These are phyloP conservation scores for Glaucidium brasilianum DNA, from an alignment of 2,113 vertebrate genomes.

Conservation along the genomic window DNA sequence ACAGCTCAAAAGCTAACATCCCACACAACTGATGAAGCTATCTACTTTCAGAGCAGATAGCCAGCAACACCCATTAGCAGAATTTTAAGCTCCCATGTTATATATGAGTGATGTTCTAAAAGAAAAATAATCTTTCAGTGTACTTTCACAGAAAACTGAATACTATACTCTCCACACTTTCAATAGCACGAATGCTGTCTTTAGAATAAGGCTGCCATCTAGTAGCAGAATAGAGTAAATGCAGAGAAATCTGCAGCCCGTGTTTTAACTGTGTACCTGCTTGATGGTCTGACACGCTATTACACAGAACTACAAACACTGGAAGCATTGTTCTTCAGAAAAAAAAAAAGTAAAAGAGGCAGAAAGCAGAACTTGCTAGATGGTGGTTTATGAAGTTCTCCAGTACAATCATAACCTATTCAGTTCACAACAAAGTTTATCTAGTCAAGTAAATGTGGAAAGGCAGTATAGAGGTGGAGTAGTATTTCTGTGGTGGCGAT, in stretches of 20 bases:
- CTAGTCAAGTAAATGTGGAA: background rate
- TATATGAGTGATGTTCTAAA: background rate
- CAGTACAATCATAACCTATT: background rate
- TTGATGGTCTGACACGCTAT: background rate
- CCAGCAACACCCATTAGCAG: background rate
- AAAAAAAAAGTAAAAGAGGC: background rate
- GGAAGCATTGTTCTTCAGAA: background rate
- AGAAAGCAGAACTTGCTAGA: background rate
- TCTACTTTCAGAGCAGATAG: background rate
- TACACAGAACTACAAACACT: background rate
- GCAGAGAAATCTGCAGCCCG: background rate
- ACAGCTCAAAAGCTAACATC: background rate
- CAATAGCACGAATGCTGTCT: background rate
- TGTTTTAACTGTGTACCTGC: background rate
- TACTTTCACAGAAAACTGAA: background rate
- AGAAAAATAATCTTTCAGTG: background rate
- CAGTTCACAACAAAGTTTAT: background rate
- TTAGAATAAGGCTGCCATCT: conserved; percentile 27
- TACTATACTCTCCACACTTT: background rate
- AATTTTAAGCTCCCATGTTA: background rate
- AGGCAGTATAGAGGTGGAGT: background rate
- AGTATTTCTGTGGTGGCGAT: background rate
- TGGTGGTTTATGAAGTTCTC: background rate
- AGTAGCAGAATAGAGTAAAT: background rate
- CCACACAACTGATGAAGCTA: background rate